Conservation (phyloP, 1,140 invertebrate genomes). For the Papilio polytes region DNA sequence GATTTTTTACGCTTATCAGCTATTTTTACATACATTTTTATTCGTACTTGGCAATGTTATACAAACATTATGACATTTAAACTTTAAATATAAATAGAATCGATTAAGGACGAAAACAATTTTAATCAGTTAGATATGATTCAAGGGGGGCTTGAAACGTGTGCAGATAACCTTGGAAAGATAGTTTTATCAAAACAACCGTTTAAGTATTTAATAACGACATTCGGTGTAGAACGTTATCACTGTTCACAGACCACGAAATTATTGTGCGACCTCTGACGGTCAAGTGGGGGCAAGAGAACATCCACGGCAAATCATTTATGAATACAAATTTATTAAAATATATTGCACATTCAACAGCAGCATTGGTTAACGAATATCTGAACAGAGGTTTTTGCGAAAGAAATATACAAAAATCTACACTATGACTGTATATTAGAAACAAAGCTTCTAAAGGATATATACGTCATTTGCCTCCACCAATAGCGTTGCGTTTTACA, state of each 20-base stretch:
- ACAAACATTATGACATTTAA: not conserved
- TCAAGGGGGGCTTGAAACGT: not conserved
- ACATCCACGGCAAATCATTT: not conserved
- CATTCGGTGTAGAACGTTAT: not conserved
- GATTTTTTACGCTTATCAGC: not conserved
- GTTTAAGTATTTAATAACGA: constrained; percentile 4
- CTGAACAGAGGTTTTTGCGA: not conserved
- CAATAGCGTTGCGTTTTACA: too few relatives aligned
- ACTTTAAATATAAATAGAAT: not conserved
- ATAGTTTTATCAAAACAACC: constrained; percentile 16
- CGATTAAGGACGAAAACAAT: not conserved
- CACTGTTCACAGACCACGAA: not conserved
- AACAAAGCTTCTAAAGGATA: too few relatives aligned
- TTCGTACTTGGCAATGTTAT: not conserved
- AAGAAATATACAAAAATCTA: too few relatives aligned
- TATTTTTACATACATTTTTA: not conserved
- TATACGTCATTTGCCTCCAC: too few relatives aligned
- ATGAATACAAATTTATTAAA: not conserved
- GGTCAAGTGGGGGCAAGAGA: not conserved
- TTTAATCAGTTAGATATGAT: constrained; percentile 1
- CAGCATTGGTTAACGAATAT: not conserved
- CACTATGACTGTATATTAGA: too few relatives aligned
- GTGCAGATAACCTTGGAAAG: constrained; percentile 1
- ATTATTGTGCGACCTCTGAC: not conserved
- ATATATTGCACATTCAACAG: not conserved